Evolutionary conservation across 1,140 invertebrate species (phyloP).

Genomic region (Aradophagus sp.): DNA sequence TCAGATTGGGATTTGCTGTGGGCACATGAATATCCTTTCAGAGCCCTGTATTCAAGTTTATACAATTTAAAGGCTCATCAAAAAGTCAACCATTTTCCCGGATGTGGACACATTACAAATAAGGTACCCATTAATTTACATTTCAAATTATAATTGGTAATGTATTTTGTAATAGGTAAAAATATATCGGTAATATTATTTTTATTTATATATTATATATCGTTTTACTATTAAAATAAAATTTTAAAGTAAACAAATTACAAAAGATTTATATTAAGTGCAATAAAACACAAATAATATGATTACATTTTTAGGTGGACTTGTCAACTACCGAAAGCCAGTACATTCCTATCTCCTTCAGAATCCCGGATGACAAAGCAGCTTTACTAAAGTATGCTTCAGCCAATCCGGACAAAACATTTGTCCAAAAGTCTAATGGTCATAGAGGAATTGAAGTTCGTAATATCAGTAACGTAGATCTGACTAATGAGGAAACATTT

Average conservation of each 20-base stretch:
- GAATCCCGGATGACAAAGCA: conserved; percentile 85
- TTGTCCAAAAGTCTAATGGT: conserved; percentile 94
- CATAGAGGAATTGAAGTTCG: conserved; percentile 92
- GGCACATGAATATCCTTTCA: conserved; percentile 95
- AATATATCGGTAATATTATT: background rate
- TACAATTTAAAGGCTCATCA: conserved; percentile 83
- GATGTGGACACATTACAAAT: conserved; percentile 94
- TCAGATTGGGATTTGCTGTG: conserved; percentile 91
- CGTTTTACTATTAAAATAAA: no score
- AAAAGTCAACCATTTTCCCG: conserved; percentile 95
- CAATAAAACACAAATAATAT: no score
- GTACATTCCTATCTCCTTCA: conserved; percentile 91
- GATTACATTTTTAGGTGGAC: conserved; percentile 75
- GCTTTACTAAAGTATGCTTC: conserved; percentile 83
- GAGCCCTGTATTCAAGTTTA: conserved; percentile 77
- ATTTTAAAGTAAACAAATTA: background rate
- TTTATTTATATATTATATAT: no score
- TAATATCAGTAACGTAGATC: conserved; percentile 81
- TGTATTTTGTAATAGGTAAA: no score
- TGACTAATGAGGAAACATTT: conserved; percentile 86
- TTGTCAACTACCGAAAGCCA: conserved; percentile 85
- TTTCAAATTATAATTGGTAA: background rate
- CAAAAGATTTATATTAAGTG: no score
- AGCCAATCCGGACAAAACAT: conserved; percentile 82
- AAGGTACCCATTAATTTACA: conserved; percentile 77